Conservation (phyloP, 2,797 vertebrate species). For the Enteromius anoplus region DNA sequence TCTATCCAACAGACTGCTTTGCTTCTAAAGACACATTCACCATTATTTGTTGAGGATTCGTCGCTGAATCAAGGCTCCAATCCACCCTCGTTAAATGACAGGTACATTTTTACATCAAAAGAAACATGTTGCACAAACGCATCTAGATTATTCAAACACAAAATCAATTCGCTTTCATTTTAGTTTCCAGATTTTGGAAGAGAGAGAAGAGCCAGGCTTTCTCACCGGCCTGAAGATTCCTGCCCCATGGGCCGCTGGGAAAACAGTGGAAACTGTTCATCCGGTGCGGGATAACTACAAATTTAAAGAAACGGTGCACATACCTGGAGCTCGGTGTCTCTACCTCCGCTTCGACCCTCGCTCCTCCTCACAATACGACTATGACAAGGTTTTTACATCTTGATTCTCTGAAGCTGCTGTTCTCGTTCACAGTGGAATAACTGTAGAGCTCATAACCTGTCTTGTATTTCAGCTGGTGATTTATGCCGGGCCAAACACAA, state of each 20-base stretch:
- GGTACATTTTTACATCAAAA: conserved; percentile 71
- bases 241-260: conserved; percentile 97
- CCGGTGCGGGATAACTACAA: conserved; percentile 98
- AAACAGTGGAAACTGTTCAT: conserved; percentile 97
- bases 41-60: conserved; percentile 85
- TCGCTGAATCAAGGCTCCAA: conserved; percentile 77
- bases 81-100: conserved; percentile 81
- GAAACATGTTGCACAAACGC: neutral
- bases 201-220: conserved; percentile 96
- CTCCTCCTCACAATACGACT: conserved; percentile 98
- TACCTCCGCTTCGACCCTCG: conserved; percentile 97
- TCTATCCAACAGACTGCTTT: conserved; percentile 87
- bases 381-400: conserved; percentile 89
- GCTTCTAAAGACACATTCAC: conserved; percentile 93
- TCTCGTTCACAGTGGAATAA: neutral
- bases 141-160: neutral
- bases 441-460: neutral
- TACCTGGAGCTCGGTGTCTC: conserved; percentile 95
- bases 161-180: neutral
- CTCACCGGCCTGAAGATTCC: conserved; percentile 97
- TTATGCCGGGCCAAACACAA: conserved; percentile 98
- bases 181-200: conserved; percentile 89
- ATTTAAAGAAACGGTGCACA: conserved; percentile 98
- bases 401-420: neutral
- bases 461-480: conserved; percentile 88